These are phyloP conservation scores for Lumbricus terrestris DNA, from an alignment of 2,888 invertebrate species.

Conservation along the genomic window DNA sequence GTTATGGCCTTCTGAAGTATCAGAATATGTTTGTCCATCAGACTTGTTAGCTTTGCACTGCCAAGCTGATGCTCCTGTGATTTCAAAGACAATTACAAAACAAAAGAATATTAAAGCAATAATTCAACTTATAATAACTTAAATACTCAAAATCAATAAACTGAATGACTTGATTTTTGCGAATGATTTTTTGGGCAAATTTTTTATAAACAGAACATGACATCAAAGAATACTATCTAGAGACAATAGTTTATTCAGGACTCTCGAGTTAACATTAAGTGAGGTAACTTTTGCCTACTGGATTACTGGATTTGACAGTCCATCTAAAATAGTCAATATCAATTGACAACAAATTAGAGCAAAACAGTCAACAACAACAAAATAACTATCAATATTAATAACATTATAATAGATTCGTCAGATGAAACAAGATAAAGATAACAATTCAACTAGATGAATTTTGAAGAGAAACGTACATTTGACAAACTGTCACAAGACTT, in stretches of 20 bases:
- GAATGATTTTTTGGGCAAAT: not conserved
- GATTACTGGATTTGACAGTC: not conserved
- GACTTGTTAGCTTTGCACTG: not conserved
- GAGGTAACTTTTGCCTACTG: not conserved
- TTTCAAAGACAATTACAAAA: not conserved
- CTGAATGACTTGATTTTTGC: not conserved
- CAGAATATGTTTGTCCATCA: slow-evolving; percentile 3
- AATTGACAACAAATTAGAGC: not conserved
- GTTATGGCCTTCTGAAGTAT: slow-evolving; percentile 3
- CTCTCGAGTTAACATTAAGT: not conserved
- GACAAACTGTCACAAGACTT: not conserved
- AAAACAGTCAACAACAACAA: not conserved
- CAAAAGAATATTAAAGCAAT: not conserved
- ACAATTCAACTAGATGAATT: not conserved
- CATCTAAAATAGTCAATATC: not conserved
- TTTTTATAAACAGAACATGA: not conserved
- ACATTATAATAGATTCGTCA: not conserved
- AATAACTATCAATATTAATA: not conserved
- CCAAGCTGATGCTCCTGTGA: not conserved
- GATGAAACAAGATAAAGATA: not conserved
- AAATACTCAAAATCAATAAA: not conserved
- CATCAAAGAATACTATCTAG: not conserved
- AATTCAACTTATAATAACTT: not conserved
- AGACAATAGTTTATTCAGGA: not conserved
- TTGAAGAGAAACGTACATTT: not conserved